Percentiles rank a stretch among this genome's conserved stretches.
phyloP scores from a whole-genome alignment of 2,797 vertebrate genomes.

The Pygocentrus nattereri region DNA sequence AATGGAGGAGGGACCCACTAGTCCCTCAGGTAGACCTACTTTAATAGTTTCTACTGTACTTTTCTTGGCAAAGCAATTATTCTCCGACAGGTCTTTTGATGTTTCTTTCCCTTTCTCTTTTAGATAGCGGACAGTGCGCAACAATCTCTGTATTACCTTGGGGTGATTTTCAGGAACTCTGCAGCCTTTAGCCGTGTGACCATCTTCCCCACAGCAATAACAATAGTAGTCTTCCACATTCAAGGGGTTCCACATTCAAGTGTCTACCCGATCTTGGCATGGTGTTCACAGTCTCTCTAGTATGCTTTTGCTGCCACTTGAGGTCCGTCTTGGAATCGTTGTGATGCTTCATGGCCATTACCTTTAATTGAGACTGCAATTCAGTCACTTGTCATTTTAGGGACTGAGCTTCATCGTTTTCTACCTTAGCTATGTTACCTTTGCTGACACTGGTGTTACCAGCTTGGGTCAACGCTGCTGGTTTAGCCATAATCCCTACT shows the following conservation, averaged over 20 bases:
- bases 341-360: not conserved
- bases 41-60: not conserved
- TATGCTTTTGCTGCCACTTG: no score
- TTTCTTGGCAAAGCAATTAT: not conserved
- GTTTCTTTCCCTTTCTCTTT: not conserved
- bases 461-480: no score
- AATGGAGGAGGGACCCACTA: conserved; percentile 25
- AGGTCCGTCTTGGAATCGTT: not conserved
- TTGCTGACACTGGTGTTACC: no score
- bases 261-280: no score
- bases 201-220: conserved; percentile 41
- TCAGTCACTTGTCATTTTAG: no score
- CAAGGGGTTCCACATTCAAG: no score
- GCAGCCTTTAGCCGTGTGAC: conserved; percentile 43
- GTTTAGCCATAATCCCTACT: no score
- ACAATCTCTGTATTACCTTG: conserved; percentile 42
- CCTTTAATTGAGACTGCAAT: no score
- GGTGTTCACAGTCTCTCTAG: no score
- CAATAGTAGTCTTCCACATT: conserved; percentile 14
- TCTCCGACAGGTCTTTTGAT: rapidly evolving
- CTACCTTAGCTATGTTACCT: no score
- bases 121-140: not conserved
- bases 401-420: no score
- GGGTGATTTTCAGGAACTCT: conserved; percentile 24
- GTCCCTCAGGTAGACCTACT: conserved; percentile 19